phyloP scores from a whole-genome alignment of 2,113 vertebrate species.

The Butastur rufipennis region DNA sequence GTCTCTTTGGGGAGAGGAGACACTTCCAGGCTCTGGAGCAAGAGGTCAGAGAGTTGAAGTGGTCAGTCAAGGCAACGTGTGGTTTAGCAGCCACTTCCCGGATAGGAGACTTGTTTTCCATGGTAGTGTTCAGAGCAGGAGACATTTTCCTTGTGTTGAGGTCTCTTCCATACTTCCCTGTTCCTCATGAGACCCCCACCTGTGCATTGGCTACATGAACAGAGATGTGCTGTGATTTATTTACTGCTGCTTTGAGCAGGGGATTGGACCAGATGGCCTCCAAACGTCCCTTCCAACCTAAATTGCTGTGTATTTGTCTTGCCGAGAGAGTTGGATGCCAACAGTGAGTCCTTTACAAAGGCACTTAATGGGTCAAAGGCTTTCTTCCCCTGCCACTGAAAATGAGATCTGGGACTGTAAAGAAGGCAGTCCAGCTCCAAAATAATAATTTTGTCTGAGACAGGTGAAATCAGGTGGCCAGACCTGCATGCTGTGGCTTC shows the following conservation, averaged over 20 bases:
- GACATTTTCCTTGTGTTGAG: not conserved
- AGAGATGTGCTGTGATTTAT: not conserved
- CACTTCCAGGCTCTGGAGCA: not conserved
- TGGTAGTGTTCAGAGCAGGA: not conserved
- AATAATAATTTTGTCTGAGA: not conserved
- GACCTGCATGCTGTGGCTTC: rapidly evolving
- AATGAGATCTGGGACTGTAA: not conserved
- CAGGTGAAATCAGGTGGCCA: not conserved
- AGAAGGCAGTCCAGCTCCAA: not conserved
- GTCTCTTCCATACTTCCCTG: not conserved
- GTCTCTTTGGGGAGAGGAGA: not conserved
- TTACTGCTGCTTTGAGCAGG: not conserved
- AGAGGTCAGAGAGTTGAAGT: not conserved
- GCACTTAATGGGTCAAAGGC: not conserved
- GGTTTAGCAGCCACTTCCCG: not conserved
- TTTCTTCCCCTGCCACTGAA: not conserved
- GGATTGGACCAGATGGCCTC: not conserved
- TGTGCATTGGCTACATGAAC: not conserved
- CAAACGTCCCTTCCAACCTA: not conserved
- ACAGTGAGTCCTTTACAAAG: not conserved
- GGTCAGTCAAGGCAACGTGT: not conserved
- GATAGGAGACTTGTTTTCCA: not conserved
- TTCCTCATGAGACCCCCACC: not conserved
- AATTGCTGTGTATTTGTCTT: not conserved
- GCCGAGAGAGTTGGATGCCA: not conserved